Conservation (phyloP, 1,140 invertebrate species). For the Saccostrea echinata region DNA sequence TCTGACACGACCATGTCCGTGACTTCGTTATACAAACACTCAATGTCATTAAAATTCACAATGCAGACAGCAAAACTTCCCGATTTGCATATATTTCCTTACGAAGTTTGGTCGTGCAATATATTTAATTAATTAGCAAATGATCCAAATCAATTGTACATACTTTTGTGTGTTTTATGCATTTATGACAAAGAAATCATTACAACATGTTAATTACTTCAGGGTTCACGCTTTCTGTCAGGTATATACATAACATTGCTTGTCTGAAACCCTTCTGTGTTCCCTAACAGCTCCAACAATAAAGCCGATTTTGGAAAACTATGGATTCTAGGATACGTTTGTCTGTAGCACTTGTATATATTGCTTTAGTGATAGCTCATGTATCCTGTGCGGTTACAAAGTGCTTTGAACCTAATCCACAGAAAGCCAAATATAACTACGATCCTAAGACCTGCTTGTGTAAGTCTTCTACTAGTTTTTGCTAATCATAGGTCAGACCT, state of each 20-base stretch:
- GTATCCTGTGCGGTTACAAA: not conserved
- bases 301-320: not conserved
- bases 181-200: constrained; percentile 19
- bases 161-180: not conserved
- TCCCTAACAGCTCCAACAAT: not conserved
- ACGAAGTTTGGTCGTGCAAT: not conserved
- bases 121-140: not conserved
- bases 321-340: not conserved
- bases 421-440: constrained; percentile 12
- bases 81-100: not conserved
- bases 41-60: not conserved
- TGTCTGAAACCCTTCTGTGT: not conserved
- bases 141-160: not conserved
- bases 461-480: not conserved
- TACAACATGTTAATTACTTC: constrained; percentile 1
- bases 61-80: not conserved
- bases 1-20: not conserved
- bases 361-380: not conserved
- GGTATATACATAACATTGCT: not conserved
- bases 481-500: not conserved
- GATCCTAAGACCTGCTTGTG: not conserved
- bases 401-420: not conserved
- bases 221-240: not conserved
- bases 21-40: not conserved
- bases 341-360: not conserved